A percentile compares a stretch with the other conserved stretches of the same genome.
phyloP scores from a whole-genome alignment of 2,797 vertebrate genomes.

The Lepidocolaptes lacrymiger region DNA sequence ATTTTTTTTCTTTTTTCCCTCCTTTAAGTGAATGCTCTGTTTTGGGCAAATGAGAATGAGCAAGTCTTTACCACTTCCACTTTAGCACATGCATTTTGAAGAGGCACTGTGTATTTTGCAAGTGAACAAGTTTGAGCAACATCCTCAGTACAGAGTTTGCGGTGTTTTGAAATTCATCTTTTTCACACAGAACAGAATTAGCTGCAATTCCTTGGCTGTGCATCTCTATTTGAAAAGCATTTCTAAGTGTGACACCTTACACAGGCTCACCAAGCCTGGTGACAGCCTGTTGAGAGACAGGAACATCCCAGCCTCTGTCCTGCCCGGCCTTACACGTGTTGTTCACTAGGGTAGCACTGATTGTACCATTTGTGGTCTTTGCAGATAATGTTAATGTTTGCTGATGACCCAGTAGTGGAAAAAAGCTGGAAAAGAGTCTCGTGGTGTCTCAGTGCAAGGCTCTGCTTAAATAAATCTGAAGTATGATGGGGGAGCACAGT shows the following conservation, averaged over 20 bases:
- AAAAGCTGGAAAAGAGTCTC: background rate
- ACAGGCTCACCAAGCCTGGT: background rate
- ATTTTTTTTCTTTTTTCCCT: no score
- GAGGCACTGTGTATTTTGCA: background rate
- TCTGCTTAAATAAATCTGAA: background rate
- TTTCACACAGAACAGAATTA: background rate
- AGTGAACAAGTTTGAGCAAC: background rate
- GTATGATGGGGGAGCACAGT: background rate
- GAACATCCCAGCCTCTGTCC: background rate
- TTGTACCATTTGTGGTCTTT: accelerated
- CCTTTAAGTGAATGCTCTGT: background rate
- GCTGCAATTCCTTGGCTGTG: background rate
- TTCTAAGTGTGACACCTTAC: background rate
- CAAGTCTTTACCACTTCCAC: background rate
- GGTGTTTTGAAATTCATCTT: background rate
- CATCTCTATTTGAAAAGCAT: background rate
- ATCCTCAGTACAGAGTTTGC: background rate
- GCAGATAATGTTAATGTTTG: background rate
- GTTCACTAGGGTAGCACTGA: background rate
- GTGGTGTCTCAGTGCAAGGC: background rate
- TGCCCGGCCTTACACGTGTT: accelerated
- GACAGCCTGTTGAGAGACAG: background rate
- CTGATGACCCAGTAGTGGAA: background rate
- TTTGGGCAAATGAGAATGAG: background rate
- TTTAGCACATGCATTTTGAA: background rate